Evolutionary conservation across 2,113 vertebrate species (phyloP), one percentile per base, ranked within the genome.

Genomic region (Vimba vimba): DNA sequence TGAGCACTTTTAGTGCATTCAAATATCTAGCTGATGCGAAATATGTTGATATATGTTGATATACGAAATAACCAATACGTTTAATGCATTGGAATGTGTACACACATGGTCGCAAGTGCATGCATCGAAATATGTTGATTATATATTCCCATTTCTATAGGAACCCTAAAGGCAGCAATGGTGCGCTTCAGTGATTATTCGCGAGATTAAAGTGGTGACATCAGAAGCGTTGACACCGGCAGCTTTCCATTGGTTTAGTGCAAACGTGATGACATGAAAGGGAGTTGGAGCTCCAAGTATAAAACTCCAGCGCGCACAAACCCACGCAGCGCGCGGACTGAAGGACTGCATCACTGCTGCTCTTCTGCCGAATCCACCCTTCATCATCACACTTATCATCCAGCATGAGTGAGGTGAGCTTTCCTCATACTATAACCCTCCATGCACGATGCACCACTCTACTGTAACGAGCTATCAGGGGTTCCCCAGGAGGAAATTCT

Each of bases 401-500:
- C 91, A 91, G 81, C 90, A 95, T 95, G 94, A 95, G 94, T 83
- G 94, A 94, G 94, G 94, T 95, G 94, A 85, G 94, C 66, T 60
- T 66, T 76, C 23, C 50, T 78, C 30, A 39, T 25, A 52, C n/a
- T 12, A 55, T 78, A 62, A 73, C 36, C 69, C 19, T 77, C 50
- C 8, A n/a, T 75, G 23, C 62, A 69, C 15, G 27, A 59, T 39
- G 30, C 76, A 79, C 59, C 10, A 25, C 59, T 47, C 15, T 62
- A 66, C 59, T 79, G 57, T 45, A 62, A 79, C 21, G 33, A 80
- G 36, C 23, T 27, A 27, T 62, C 43, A 39, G 79, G 59, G 59
- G 66, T 81, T 64, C 79, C 79, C 59, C 27, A 21, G 4, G n/a
- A 64, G 79, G n/a, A 47, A 30, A 81, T 64, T 47, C 13, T 80